phyloP scores from a whole-genome alignment of 2,888 invertebrate species.

The Eurytoma adleriae region DNA sequence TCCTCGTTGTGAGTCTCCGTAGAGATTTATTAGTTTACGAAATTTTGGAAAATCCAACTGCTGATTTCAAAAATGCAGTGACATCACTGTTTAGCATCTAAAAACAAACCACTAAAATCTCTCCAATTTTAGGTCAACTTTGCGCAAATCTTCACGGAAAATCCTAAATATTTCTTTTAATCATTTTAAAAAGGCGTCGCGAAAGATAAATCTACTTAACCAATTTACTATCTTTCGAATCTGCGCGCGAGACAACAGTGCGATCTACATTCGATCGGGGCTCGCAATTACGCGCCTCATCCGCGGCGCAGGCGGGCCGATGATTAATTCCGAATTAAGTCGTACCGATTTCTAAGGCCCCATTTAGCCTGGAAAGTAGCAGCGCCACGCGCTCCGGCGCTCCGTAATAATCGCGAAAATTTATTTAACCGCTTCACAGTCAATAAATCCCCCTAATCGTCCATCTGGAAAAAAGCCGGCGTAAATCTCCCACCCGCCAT shows the following conservation, averaged over 20 bases:
- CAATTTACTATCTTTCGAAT: too few species aligned
- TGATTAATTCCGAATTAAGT: constrained; percentile 7
- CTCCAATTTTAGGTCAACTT: background rate
- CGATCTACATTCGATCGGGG: constrained; percentile 7
- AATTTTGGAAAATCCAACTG: background rate
- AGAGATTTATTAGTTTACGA: background rate
- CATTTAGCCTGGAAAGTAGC: background rate
- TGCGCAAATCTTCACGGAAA: too few species aligned
- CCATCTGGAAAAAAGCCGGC: background rate
- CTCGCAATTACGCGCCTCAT: background rate
- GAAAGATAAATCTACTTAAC: too few species aligned
- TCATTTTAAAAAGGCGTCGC: too few species aligned
- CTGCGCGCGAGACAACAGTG: too few species aligned
- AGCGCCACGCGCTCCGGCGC: background rate
- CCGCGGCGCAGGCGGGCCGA: too few species aligned
- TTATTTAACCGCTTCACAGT: constrained; percentile 9
- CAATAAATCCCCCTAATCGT: constrained; percentile 17
- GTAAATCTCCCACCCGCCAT: background rate
- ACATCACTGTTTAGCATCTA: constrained; percentile 1
- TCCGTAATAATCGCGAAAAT: constrained; percentile 5
- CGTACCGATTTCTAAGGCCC: constrained; percentile 1
- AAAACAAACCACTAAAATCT: background rate
- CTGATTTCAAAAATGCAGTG: background rate
- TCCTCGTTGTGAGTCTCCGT: too few species aligned
- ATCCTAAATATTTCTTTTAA: too few species aligned